Evolutionary conservation across 2,888 invertebrate genomes (phyloP).

Genomic region (Syrphus vitripennis): DNA sequence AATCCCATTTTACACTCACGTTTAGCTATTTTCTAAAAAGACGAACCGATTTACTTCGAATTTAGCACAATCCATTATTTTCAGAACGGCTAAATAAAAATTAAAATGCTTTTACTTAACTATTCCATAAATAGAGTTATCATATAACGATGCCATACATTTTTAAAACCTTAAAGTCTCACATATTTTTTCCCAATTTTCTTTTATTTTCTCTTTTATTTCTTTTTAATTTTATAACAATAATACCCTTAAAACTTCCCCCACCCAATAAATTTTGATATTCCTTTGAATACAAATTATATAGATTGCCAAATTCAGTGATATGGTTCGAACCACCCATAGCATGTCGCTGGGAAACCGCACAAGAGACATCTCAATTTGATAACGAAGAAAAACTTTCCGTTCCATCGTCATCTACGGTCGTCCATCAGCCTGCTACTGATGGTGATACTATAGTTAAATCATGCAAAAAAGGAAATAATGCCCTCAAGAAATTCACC

Average conservation of each 20-base stretch:
- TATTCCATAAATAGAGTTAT: too few relatives aligned
- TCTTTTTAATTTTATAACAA: not conserved
- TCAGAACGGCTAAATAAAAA: too few relatives aligned
- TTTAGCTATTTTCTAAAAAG: too few relatives aligned
- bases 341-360: conserved; percentile 87
- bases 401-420: not conserved
- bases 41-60: too few relatives aligned
- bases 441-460: conserved; percentile 73
- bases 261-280: not conserved
- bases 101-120: too few relatives aligned
- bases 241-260: not conserved
- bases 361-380: conserved; percentile 78
- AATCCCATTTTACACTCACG: too few relatives aligned
- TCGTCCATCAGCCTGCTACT: conserved; percentile 53
- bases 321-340: conserved; percentile 91
- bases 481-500: conserved; percentile 66
- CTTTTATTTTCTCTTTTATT: not conserved
- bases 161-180: too few relatives aligned
- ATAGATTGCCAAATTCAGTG: conserved; percentile 86
- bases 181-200: too few relatives aligned
- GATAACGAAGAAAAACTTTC: conserved; percentile 75
- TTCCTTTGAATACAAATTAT: conserved; percentile 7
- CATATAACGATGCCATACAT: too few relatives aligned
- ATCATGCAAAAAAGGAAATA: conserved; percentile 48
- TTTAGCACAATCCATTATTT: too few relatives aligned